phyloP scores from a whole-genome alignment of 2,888 invertebrate genomes.

The Pollenia angustigena region DNA sequence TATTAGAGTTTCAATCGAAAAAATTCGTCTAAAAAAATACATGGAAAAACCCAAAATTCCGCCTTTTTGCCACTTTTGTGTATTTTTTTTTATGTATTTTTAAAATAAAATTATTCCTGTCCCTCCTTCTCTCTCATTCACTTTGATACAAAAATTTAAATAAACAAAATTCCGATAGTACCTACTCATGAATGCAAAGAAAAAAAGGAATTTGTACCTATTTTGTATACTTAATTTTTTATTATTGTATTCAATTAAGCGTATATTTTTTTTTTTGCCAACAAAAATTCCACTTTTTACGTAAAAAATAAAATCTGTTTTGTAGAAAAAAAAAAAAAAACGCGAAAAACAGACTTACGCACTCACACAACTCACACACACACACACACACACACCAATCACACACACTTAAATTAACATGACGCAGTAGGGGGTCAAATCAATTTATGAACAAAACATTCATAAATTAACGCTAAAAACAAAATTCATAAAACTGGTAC shows the following conservation, averaged over 20 bases:
- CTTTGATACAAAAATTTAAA: too few species aligned
- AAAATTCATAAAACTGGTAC: slow-evolving; percentile 41
- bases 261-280: slow-evolving; percentile 17
- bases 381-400: slow-evolving; percentile 22
- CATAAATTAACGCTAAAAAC: slow-evolving; percentile 50
- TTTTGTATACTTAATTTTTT: slow-evolving; percentile 1
- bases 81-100: too few species aligned
- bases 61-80: too few species aligned
- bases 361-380: slow-evolving; percentile 17
- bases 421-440: slow-evolving; percentile 74
- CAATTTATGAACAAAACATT: slow-evolving; percentile 64
- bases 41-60: too few species aligned
- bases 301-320: slow-evolving; percentile 30
- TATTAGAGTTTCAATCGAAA: too few species aligned
- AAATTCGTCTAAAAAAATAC: too few species aligned
- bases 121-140: too few species aligned
- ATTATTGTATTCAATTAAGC: slow-evolving; percentile 45
- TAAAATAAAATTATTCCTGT: too few species aligned
- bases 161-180: slow-evolving; percentile 5
- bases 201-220: neutral
- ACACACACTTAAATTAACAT: slow-evolving; percentile 33
- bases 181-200: neutral
- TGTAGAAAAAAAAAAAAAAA: slow-evolving; percentile 30
- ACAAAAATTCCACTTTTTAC: slow-evolving; percentile 7
- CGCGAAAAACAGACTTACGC: slow-evolving; percentile 27